phyloP scores from a whole-genome alignment of 2,888 invertebrate species.

The Liposcelis brunnea region DNA sequence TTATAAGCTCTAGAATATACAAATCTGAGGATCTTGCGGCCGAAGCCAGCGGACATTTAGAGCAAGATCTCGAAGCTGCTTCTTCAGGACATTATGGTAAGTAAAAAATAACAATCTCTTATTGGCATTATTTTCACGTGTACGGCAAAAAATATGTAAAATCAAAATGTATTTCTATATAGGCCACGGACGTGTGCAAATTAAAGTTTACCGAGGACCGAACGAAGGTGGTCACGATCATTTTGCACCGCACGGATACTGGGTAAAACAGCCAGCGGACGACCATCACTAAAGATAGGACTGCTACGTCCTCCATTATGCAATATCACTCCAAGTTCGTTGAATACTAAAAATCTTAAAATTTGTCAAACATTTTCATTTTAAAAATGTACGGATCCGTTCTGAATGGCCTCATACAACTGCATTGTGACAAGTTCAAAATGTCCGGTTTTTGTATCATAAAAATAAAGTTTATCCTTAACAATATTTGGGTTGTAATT shows the following conservation, averaged over 20 bases:
- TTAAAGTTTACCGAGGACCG: constrained; percentile 56
- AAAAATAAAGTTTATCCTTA: constrained; percentile 29
- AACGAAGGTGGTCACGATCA: constrained; percentile 36
- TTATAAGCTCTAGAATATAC: too few relatives aligned
- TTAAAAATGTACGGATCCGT: neutral
- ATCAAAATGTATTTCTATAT: constrained; percentile 23
- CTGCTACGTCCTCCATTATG: too few relatives aligned
- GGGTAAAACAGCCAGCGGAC: constrained; percentile 52
- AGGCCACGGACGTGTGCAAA: constrained; percentile 45
- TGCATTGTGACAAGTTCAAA: constrained; percentile 19
- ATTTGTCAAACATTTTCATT: too few relatives aligned
- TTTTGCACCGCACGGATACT: constrained; percentile 53
- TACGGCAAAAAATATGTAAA: too few relatives aligned
- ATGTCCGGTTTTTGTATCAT: constrained; percentile 20
- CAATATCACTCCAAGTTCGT: too few relatives aligned
- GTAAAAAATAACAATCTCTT: too few relatives aligned
- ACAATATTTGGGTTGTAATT: constrained; percentile 28
- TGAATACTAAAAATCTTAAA: too few relatives aligned
- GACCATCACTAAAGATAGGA: constrained; percentile 33
- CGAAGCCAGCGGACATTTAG: too few relatives aligned
- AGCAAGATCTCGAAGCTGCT: too few relatives aligned
- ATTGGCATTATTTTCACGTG: too few relatives aligned
- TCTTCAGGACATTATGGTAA: too few relatives aligned
- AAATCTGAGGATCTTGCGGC: too few relatives aligned
- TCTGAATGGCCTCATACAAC: constrained; percentile 21